Percentiles rank a stretch among this genome's conserved stretches.
phyloP scores from a whole-genome alignment of 2,888 invertebrate species.

The Folsomia manolachei region DNA sequence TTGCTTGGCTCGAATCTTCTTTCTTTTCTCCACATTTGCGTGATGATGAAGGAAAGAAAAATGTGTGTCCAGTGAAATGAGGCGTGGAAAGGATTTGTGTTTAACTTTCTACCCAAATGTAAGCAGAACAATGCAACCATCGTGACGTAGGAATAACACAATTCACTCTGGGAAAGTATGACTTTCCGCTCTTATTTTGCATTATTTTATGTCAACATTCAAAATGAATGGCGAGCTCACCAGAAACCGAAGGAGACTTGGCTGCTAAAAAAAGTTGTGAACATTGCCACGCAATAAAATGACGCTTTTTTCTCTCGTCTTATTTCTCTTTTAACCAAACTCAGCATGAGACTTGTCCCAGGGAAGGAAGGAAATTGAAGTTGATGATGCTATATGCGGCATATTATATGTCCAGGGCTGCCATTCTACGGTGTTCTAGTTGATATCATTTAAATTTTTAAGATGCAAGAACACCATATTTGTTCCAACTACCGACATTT shows the following conservation, averaged over 20 bases:
- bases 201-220: neutral
- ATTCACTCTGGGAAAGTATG: neutral
- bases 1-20: no score
- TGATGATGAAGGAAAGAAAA: neutral
- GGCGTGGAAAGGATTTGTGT: neutral
- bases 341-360: neutral
- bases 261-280: neutral
- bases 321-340: neutral
- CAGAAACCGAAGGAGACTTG: neutral
- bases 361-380: neutral
- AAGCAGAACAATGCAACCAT: neutral
- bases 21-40: no score
- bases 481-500: no score
- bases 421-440: no score
- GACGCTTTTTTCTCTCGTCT: neutral
- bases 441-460: no score
- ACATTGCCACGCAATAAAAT: neutral
- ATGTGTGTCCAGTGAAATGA: neutral
- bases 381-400: no score
- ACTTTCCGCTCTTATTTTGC: neutral
- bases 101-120: neutral
- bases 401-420: no score
- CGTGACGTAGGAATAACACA: neutral
- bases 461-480: no score
- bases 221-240: neutral